Percentiles rank a stretch among this genome's conserved stretches.
Conservation (phyloP, 2,888 invertebrate species). For the Xanthia icteritia region DNA sequence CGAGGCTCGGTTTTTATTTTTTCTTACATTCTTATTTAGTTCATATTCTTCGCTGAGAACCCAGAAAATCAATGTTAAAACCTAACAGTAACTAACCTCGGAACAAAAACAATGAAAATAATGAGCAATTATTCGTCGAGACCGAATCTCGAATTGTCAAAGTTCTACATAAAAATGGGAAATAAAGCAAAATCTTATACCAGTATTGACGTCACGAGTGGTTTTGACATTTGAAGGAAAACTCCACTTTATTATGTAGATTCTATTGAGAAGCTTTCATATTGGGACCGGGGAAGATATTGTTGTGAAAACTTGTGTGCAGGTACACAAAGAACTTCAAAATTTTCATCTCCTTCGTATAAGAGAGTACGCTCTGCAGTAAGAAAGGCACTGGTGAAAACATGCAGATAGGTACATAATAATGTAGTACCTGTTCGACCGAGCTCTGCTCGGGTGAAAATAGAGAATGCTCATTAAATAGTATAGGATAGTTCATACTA, state of each 20-base stretch:
- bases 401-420: not conserved
- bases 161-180: constrained; percentile 42
- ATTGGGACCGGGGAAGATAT: constrained; percentile 33
- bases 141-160: constrained; percentile 31
- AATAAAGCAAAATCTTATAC: constrained; percentile 58
- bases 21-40: not conserved
- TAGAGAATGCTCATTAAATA: too few relatives aligned
- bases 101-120: constrained; percentile 38
- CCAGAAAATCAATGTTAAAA: not conserved
- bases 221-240: constrained; percentile 65
- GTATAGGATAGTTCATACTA: too few relatives aligned
- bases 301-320: constrained; percentile 23
- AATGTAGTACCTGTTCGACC: too few relatives aligned
- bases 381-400: not conserved
- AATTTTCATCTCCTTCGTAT: constrained; percentile 20
- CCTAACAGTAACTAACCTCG: constrained; percentile 1
- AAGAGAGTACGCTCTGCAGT: not conserved
- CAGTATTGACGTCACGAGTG: constrained; percentile 63
- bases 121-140: constrained; percentile 59
- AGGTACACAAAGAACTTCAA: constrained; percentile 24
- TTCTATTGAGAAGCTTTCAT: constrained; percentile 50
- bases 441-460: too few relatives aligned
- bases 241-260: constrained; percentile 59
- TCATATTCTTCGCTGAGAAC: not conserved
- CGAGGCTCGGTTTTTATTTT: not conserved